These are phyloP conservation scores for Varanus salvator DNA, from an alignment of 2,113 vertebrate species.

Conservation along the genomic window DNA sequence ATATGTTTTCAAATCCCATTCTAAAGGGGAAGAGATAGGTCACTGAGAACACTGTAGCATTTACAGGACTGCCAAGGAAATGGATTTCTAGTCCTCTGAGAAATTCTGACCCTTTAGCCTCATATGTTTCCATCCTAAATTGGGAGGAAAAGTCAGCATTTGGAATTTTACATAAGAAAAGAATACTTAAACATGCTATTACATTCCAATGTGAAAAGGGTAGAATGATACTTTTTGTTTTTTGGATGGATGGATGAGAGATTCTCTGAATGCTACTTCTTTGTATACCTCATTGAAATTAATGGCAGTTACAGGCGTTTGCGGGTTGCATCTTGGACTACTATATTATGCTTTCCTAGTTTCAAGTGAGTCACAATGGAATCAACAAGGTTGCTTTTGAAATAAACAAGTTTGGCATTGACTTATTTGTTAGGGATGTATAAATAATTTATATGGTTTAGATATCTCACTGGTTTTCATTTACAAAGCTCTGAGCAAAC, in stretches of 20 bases:
- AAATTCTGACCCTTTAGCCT: slow-evolving; percentile 1
- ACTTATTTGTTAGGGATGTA: neutral
- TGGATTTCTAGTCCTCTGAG: slow-evolving; percentile 5
- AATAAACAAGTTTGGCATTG: neutral
- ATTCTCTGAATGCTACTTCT: neutral
- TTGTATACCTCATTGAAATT: neutral
- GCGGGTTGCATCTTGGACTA: neutral
- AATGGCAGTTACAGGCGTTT: too few relatives aligned
- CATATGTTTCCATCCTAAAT: neutral
- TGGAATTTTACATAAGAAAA: neutral
- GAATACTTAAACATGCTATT: neutral
- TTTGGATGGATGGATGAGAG: neutral
- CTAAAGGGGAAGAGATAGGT: neutral
- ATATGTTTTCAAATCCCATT: neutral
- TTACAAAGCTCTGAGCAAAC: too few relatives aligned
- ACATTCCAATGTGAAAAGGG: neutral
- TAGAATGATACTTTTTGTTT: neutral
- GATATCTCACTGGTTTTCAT: too few relatives aligned
- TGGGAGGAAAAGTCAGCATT: neutral
- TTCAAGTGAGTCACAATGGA: neutral
- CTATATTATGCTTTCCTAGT: neutral
- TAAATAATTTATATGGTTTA: too few relatives aligned
- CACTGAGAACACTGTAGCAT: neutral
- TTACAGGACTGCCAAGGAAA: neutral
- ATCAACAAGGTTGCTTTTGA: neutral